Evolutionary conservation across 2,888 invertebrate species (phyloP).

Genomic region (Drosophila greeni): DNA sequence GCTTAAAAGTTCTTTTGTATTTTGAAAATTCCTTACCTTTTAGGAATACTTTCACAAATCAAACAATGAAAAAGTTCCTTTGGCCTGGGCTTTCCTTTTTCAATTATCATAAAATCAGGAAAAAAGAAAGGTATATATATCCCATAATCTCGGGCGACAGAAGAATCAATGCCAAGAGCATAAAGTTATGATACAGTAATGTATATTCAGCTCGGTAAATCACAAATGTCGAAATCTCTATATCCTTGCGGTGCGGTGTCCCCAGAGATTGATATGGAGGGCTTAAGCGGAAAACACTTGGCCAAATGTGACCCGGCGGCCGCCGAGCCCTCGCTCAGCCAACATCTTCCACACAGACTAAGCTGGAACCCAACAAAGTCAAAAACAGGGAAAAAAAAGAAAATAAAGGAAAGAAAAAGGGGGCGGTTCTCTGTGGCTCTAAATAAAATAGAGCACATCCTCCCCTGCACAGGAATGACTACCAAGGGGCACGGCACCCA

Average conservation of each 20-base stretch:
- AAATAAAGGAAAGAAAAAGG: conserved; percentile 8
- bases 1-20: conserved; percentile 47
- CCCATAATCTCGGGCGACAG: conserved; percentile 19
- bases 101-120: conserved; percentile 60
- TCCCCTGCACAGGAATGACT: conserved; percentile 31
- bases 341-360: conserved; percentile 42
- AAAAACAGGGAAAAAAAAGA: conserved; percentile 14
- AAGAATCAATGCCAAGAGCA: conserved; percentile 28
- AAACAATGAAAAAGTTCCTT: conserved; percentile 22
- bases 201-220: conserved; percentile 64
- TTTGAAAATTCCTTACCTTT: not conserved
- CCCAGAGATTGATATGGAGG: conserved; percentile 79
- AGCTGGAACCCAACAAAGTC: conserved; percentile 65
- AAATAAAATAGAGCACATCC: conserved; percentile 62
- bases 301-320: conserved; percentile 79
- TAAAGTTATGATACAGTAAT: conserved; percentile 69
- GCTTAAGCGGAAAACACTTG: conserved; percentile 79
- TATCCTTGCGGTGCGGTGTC: conserved; percentile 68
- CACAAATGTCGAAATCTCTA: conserved; percentile 77
- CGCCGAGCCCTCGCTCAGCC: conserved; percentile 7
- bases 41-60: conserved; percentile 8
- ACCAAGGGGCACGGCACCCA: conserved; percentile 1
- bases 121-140: conserved; percentile 2
- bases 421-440: conserved; percentile 48
- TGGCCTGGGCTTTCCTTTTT: conserved; percentile 23